Percentiles rank a stretch among this genome's conserved stretches.
These are phyloP conservation scores for Anoplophora glabripennis DNA, from an alignment of 1,140 invertebrate genomes.

Conservation along the genomic window DNA sequence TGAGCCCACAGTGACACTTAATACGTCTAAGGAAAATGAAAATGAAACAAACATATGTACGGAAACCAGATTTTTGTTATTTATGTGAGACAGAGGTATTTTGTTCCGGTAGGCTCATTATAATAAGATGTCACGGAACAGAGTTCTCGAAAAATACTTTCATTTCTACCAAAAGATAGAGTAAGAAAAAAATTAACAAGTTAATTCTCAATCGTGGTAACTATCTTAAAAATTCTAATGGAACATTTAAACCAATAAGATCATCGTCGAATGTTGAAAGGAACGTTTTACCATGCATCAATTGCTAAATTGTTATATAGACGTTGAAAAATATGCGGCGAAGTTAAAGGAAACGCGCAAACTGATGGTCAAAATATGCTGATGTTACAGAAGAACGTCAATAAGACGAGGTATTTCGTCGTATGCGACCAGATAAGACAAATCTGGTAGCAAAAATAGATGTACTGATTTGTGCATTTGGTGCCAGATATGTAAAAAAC, in stretches of 20 bases:
- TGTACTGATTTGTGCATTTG: conserved; percentile 33
- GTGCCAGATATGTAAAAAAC: conserved; percentile 26
- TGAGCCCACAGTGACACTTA: too few relatives aligned
- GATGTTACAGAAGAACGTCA: too few relatives aligned
- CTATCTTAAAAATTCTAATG: background rate
- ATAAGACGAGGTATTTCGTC: conserved; percentile 17
- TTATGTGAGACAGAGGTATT: too few relatives aligned
- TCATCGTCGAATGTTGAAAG: background rate
- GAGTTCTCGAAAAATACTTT: conserved; percentile 4
- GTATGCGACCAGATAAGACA: conserved; percentile 27
- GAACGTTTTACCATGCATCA: background rate
- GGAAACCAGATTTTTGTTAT: too few relatives aligned
- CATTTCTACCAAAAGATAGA: too few relatives aligned
- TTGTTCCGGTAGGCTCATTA: too few relatives aligned
- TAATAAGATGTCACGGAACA: conserved; percentile 3
- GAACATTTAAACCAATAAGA: too few relatives aligned
- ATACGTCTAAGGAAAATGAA: too few relatives aligned
- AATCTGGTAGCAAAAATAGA: conserved; percentile 29
- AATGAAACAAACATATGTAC: too few relatives aligned
- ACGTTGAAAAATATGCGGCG: conserved; percentile 4
- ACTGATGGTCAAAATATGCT: background rate
- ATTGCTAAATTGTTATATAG: conserved; percentile 10
- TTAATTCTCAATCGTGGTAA: conserved; percentile 1
- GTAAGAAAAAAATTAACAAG: background rate
- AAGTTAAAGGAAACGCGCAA: background rate